phyloP scores from a whole-genome alignment of 2,888 invertebrate species.

The Sturmia bella region DNA sequence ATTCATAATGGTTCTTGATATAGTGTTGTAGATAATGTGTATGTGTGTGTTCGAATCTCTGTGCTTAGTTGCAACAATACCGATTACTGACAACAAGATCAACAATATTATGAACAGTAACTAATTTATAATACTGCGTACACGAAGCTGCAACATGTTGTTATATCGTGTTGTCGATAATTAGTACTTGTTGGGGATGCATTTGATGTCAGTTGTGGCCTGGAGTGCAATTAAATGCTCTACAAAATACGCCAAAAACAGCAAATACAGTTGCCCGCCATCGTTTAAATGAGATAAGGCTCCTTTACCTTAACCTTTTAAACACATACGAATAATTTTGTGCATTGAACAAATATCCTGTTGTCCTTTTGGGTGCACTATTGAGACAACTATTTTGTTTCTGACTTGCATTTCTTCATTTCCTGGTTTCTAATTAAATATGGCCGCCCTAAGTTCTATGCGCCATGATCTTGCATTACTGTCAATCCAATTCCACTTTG shows the following conservation, averaged over 20 bases:
- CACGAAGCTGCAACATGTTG: conserved; percentile 62
- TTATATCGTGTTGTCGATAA: conserved; percentile 73
- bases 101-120: conserved; percentile 69
- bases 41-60: conserved; percentile 12
- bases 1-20: conserved; percentile 55
- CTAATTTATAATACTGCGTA: conserved; percentile 67
- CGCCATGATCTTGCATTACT: conserved; percentile 58
- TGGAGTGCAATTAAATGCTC: conserved; percentile 58
- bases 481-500: conserved; percentile 55
- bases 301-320: too few species aligned
- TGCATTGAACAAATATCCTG: too few species aligned
- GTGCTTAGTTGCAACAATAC: conserved; percentile 57
- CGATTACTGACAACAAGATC: conserved; percentile 70
- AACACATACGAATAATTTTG: too few species aligned
- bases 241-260: conserved; percentile 21
- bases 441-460: conserved; percentile 26
- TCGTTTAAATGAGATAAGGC: too few species aligned
- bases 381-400: too few species aligned
- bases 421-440: conserved; percentile 49
- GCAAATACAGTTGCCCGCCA: too few species aligned
- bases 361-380: too few species aligned
- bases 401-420: conserved; percentile 1
- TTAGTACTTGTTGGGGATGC: conserved; percentile 73
- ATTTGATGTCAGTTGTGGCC: conserved; percentile 24
- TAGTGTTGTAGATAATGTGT: not conserved